These are phyloP conservation scores for Canis aureus DNA, from an alignment of 2,113 vertebrate genomes.

Conservation along the genomic window DNA sequence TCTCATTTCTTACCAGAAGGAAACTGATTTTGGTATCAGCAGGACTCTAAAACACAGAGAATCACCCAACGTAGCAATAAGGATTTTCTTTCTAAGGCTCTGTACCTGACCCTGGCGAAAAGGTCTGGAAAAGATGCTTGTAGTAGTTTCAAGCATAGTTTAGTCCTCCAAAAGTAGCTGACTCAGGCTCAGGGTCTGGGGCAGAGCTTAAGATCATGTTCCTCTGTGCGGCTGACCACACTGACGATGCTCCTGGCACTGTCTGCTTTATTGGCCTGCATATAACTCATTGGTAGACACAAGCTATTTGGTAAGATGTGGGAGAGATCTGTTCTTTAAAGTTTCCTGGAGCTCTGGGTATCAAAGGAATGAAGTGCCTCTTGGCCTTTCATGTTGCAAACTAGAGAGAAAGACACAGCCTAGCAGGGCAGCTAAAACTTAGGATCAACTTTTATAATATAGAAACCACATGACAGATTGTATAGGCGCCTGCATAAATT, in stretches of 20 bases:
- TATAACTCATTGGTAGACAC: conserved; percentile 65
- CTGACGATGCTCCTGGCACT: background rate
- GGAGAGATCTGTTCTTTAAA: conserved; percentile 78
- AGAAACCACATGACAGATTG: conserved; percentile 67
- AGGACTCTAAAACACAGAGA: background rate
- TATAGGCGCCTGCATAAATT: background rate
- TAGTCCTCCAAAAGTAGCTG: background rate
- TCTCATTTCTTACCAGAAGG: background rate
- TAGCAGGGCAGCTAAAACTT: conserved; percentile 59
- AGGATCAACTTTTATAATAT: conserved; percentile 59
- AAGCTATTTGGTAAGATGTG: conserved; percentile 78
- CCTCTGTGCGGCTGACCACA: background rate
- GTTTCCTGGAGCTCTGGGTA: conserved; percentile 73
- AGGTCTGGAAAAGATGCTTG: background rate
- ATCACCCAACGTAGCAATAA: background rate
- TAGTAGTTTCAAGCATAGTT: background rate
- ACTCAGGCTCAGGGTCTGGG: background rate
- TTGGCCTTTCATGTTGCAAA: conserved; percentile 78
- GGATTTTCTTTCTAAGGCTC: background rate
- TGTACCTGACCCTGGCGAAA: background rate
- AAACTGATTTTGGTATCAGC: background rate
- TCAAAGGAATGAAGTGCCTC: conserved; percentile 82
- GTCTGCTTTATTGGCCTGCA: conserved; percentile 49
- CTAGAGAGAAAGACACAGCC: conserved; percentile 66
- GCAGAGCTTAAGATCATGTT: background rate